Evolutionary conservation across 2,797 vertebrate species (phyloP), one percentile per base, ranked within the genome.

Genomic region (Prionace glauca): DNA sequence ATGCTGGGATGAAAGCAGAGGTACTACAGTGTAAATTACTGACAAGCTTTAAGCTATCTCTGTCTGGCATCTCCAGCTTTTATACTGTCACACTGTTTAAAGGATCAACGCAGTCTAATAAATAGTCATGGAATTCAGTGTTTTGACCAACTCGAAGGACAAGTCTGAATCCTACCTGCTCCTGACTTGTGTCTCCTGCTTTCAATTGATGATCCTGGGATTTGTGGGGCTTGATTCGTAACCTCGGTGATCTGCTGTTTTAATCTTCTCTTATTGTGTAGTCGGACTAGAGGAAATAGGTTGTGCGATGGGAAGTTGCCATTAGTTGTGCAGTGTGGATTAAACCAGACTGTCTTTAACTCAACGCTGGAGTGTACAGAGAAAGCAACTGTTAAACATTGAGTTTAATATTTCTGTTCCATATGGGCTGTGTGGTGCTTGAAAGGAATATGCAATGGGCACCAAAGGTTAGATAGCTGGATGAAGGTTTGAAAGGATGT

Each of bases 41-140:
- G 93, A 74, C 93, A 92, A 41, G 90, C 90, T 92, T 92, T 92
- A 92, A 92, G 62, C 90, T 92, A 65, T 41, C 90, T 92, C 62
- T 12, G 90, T 67, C 65, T 92, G 65, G 65, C 90, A 69, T 41
- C 93, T 56, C 69, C 67, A 32, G 71, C 26, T 32, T 56, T 95
- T 95, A 77, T 95, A 77, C 50, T 50, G 93, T 95, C 71, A 77
- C 1, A 24, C 71, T 95, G 71, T 56, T 95, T 72, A 74, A 95
- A 77, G 71, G 69, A 50, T 74, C 41, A 72, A 26, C 29, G 32
- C 92, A 45, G 65, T 26, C 16, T 41, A 69, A 94, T 41, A 94
- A 71, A 94, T 72, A 77, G 69, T 95, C 36, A 95, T 56, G 36
- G 29, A 14, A 50, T 74, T 95, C 50, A 74, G 41, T 95, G 93